Evolutionary conservation across 2,113 vertebrate genomes (phyloP).

Genomic region (Cinclus cinclus): DNA sequence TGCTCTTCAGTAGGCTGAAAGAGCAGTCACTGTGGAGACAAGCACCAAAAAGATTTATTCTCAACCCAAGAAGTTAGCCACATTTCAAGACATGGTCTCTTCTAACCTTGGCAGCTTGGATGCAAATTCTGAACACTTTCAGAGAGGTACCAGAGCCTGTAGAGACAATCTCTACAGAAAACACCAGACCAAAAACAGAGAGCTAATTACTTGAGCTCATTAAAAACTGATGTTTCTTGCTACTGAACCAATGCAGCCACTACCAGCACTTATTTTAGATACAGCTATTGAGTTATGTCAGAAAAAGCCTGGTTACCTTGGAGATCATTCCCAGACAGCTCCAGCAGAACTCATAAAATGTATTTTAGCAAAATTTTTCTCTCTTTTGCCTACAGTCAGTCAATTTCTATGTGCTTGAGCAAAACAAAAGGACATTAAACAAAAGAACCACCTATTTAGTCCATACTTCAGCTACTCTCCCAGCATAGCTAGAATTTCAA

Average conservation of each 20-base stretch:
- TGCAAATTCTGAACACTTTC: neutral
- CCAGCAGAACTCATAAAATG: neutral
- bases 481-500: neutral
- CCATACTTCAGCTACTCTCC: neutral
- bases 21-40: neutral
- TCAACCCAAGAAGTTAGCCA: neutral
- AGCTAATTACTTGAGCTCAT: neutral
- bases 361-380: neutral
- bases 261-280: slow-evolving; percentile 39
- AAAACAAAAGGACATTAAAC: neutral
- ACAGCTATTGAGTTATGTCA: neutral
- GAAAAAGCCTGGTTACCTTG: slow-evolving; percentile 55
- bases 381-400: neutral
- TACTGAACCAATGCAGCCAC: slow-evolving; percentile 1
- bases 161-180: neutral
- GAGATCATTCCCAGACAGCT: slow-evolving; percentile 26
- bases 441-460: neutral
- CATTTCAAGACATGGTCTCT: neutral
- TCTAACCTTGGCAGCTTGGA: neutral
- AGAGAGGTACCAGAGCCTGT: neutral
- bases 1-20: neutral
- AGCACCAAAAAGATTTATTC: neutral
- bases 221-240: neutral
- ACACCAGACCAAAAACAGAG: neutral
- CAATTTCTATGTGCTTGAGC: neutral